Conservation (phyloP, 2,888 invertebrate genomes). For the Gibbula magus region DNA sequence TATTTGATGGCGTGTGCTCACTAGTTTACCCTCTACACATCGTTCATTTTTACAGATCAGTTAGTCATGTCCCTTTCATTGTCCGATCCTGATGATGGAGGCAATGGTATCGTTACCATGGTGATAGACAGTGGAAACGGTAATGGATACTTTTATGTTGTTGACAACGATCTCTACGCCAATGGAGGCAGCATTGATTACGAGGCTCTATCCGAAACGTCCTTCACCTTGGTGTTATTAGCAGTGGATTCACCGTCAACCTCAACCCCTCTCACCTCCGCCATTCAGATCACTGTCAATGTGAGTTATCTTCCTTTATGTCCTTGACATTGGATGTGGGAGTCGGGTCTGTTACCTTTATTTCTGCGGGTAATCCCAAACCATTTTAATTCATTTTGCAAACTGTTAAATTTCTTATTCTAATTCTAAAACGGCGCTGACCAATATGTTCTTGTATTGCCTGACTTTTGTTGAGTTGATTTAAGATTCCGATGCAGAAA, state of each 20-base stretch:
- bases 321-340: background rate
- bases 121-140: background rate
- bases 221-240: background rate
- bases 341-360: background rate
- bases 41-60: background rate
- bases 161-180: background rate
- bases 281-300: background rate
- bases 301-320: background rate
- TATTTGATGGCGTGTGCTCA: background rate
- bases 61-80: background rate
- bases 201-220: background rate
- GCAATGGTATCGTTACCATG: background rate
- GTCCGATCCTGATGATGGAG: background rate
- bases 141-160: background rate
- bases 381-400: too few species aligned
- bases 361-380: too few species aligned
- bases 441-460: too few species aligned
- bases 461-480: too few species aligned
- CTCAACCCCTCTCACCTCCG: background rate
- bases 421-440: too few species aligned
- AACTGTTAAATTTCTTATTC: too few species aligned
- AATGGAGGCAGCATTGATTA: background rate
- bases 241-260: background rate
- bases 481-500: too few species aligned
- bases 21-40: background rate